Percentiles rank a stretch among this genome's conserved stretches.
phyloP scores from a whole-genome alignment of 1,140 invertebrate genomes.

The silkworm (Bombyx mori) region DNA sequence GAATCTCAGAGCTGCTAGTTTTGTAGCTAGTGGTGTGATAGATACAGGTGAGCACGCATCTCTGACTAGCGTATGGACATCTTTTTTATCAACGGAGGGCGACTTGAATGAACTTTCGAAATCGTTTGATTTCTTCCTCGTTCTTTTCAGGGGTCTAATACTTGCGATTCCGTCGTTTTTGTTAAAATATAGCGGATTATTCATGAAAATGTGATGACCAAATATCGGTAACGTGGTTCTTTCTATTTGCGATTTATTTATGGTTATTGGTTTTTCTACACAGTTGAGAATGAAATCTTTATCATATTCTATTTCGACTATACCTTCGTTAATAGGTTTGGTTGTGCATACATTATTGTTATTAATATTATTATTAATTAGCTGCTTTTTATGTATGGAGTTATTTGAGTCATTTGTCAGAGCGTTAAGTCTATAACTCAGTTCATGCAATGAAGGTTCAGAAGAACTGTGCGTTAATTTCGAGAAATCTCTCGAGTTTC shows the following conservation, averaged over 20 bases:
- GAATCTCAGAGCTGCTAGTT: constrained; percentile 58
- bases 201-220: constrained; percentile 55
- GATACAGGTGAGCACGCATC: constrained; percentile 59
- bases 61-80: constrained; percentile 50
- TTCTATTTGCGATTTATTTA: constrained; percentile 33
- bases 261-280: constrained; percentile 47
- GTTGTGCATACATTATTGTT: constrained; percentile 46
- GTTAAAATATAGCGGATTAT: constrained; percentile 59
- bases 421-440: constrained; percentile 47
- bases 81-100: constrained; percentile 55
- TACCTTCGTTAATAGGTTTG: constrained; percentile 38
- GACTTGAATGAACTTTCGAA: constrained; percentile 65
- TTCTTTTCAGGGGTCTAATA: constrained; percentile 55
- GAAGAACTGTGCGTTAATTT: constrained; percentile 49
- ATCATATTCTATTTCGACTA: constrained; percentile 63
- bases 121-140: constrained; percentile 60
- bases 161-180: constrained; percentile 39
- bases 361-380: constrained; percentile 12
- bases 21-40: constrained; percentile 52
- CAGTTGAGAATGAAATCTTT: constrained; percentile 55
- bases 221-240: constrained; percentile 60
- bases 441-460: constrained; percentile 50
- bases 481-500: constrained; percentile 28
- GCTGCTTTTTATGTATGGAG: constrained; percentile 25
- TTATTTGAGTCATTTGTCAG: constrained; percentile 16